Evolutionary conservation across 1,140 invertebrate species (phyloP).

Genomic region (Drosophila orosa): DNA sequence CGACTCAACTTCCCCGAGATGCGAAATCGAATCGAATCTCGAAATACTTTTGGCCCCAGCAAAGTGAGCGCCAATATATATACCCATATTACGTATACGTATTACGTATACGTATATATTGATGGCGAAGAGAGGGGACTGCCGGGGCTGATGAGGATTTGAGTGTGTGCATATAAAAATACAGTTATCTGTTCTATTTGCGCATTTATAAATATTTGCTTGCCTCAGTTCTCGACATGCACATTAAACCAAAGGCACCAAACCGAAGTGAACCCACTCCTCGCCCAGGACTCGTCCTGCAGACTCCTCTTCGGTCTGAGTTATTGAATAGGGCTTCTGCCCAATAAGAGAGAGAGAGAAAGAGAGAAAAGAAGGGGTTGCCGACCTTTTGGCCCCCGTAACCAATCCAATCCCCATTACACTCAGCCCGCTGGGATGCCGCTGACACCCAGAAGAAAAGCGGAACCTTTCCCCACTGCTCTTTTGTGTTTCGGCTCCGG

Average conservation of each 20-base stretch:
- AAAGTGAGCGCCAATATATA: conserved; percentile 53
- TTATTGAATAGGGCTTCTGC: conserved; percentile 63
- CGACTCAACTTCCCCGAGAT: conserved; percentile 64
- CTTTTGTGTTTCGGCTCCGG: conserved; percentile 46
- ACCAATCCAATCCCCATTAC: conserved; percentile 22
- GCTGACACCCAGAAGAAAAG: conserved; percentile 43
- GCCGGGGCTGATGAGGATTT: conserved; percentile 22
- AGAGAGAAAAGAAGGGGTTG: conserved; percentile 49
- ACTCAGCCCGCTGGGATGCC: conserved; percentile 18
- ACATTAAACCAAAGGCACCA: conserved; percentile 57
- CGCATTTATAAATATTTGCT: conserved; percentile 81
- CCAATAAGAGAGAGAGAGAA: not conserved
- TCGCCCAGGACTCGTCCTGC: conserved; percentile 3
- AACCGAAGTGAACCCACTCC: conserved; percentile 11
- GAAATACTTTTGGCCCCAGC: conserved; percentile 50
- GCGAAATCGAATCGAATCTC: conserved; percentile 75
- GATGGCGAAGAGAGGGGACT: not conserved
- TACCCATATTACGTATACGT: conserved; percentile 10
- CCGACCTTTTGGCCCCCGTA: conserved; percentile 60
- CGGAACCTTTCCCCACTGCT: conserved; percentile 41
- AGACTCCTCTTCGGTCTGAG: conserved; percentile 31
- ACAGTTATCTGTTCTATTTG: conserved; percentile 81
- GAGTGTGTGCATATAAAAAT: conserved; percentile 75
- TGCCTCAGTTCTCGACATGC: conserved; percentile 70
- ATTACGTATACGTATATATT: conserved; percentile 16